Conservation (phyloP, 2,113 vertebrate genomes). For the Lepidothrix coronata region DNA sequence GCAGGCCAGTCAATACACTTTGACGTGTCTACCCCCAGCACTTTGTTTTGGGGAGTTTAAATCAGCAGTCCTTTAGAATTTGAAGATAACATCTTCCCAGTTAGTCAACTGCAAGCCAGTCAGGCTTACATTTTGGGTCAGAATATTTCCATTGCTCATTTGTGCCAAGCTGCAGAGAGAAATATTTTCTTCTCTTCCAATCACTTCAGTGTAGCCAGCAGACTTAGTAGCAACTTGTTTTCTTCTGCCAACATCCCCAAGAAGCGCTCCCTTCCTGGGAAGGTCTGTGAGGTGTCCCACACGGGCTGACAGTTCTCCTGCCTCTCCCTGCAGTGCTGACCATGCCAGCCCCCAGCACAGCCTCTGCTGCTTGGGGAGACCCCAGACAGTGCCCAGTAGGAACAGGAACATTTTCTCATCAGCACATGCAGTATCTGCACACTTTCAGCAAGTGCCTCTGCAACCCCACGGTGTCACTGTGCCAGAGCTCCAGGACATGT, state of each 20-base stretch:
- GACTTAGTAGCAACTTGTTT: neutral
- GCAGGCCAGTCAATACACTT: neutral
- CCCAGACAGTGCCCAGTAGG: neutral
- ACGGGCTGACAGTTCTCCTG: neutral
- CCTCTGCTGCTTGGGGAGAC: neutral
- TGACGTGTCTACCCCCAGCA: neutral
- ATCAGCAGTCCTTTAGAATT: neutral
- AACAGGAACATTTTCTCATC: neutral
- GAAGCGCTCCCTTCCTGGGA: accelerated
- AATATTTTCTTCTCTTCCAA: neutral
- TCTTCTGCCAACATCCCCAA: neutral
- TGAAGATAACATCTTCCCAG: neutral
- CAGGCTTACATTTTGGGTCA: neutral
- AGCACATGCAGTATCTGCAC: neutral
- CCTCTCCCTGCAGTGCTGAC: too few species aligned
- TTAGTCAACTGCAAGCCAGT: neutral
- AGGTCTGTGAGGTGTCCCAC: accelerated
- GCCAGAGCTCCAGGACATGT: neutral
- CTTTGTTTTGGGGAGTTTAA: neutral
- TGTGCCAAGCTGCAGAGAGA: neutral
- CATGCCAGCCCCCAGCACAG: neutral
- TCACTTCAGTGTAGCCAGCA: neutral
- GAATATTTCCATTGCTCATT: neutral
- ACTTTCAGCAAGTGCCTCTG: neutral
- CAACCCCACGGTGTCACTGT: accelerated